These are phyloP conservation scores for Scolopax rusticola DNA, from an alignment of 2,797 vertebrate genomes.

Conservation along the genomic window DNA sequence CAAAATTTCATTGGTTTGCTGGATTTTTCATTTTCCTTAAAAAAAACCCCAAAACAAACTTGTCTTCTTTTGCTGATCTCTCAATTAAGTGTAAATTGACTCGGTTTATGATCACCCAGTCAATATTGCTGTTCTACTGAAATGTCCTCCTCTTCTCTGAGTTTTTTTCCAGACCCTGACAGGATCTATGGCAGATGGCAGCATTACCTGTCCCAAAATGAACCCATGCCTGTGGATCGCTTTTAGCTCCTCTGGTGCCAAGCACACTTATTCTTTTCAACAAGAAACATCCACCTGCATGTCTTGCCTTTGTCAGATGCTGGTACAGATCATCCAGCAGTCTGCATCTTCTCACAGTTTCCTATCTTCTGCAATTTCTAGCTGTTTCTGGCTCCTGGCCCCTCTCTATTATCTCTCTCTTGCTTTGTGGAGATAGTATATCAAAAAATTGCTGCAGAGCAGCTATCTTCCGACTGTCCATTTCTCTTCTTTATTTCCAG, in stretches of 20 bases:
- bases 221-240: neutral
- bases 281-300: neutral
- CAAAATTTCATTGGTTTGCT: neutral
- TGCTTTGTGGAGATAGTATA: conserved; percentile 58
- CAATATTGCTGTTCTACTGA: neutral
- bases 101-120: neutral
- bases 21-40: neutral
- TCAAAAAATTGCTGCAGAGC: conserved; percentile 59
- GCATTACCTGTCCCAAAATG: neutral
- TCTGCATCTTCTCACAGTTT: neutral
- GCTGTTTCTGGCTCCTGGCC: conserved; percentile 15
- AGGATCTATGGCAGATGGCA: neutral
- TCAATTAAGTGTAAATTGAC: neutral
- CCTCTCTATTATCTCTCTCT: conserved; percentile 40
- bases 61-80: neutral
- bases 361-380: conserved; percentile 38
- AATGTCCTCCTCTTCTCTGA: neutral
- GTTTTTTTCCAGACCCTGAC: neutral
- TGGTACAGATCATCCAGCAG: conserved; percentile 22
- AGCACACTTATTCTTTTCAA: neutral
- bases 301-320: neutral
- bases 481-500: conserved; percentile 52
- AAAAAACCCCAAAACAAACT: neutral
- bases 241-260: neutral
- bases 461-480: conserved; percentile 38